Evolutionary conservation across 2,113 vertebrate genomes (phyloP), one percentile per base, ranked within the genome.

Genomic region (Ochotona princeps): DNA sequence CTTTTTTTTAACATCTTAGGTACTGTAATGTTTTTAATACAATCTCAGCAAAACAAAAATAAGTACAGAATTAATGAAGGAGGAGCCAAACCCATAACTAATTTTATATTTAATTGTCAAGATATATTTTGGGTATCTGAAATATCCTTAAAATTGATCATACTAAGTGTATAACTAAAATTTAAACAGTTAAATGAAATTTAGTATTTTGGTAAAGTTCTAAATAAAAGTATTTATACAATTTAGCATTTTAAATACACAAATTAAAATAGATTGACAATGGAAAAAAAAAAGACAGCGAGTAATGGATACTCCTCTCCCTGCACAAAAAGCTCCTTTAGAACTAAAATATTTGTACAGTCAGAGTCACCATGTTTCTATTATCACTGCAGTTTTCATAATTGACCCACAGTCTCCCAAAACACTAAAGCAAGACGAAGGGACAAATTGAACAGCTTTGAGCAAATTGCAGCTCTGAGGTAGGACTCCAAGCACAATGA

Each of bases 381-480:
- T 63, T 63, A 51, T 5, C 17, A 57, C 0, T 44, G n/a, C 20
- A 75, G 30, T 78, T 92, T 60, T 47, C 1, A 67, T 44, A 91
- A 30, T 28, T 57, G 28, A 1, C 5, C 9, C 93, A 69, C 85
- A 14, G 76, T 69, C 28, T 90, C 84, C n/a, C 1, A 67, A 15
- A 57, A 88, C 38, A 44, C 60, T 91, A 75, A 91, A 89, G 35
- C n/a, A 89, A 76, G 81, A 54, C 7, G 23, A 84, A 79, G 9
- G 38, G 38, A 44, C 60, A 82, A 86, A 87, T 21, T 3, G 54
- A 17, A 17, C n/a, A n/a, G n/a, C 14, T 67, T 47, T 26, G 14
- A 76, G 4, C 26, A 66, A 86, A 79, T 7, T 28, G 4, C 6
- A 79, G 10, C 21, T 44, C 10, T 18, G 10, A 7, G 1, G 28